Percentiles rank a stretch among this genome's conserved stretches.
These are phyloP conservation scores for Sepioteuthis lessoniana DNA, from an alignment of 2,888 invertebrate genomes.

Conservation along the genomic window DNA sequence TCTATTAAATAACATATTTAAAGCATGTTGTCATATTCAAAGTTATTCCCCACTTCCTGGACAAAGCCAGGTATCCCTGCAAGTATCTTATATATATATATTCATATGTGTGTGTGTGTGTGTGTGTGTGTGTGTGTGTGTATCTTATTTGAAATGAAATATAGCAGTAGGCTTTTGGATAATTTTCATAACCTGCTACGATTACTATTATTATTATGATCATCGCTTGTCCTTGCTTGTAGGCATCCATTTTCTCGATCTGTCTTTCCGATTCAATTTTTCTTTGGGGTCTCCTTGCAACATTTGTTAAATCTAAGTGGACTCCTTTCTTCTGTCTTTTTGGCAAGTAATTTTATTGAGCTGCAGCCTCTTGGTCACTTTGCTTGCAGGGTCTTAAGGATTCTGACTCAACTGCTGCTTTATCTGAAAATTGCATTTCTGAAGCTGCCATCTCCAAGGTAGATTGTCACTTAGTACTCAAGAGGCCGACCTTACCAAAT, in stretches of 20 bases:
- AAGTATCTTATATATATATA: no score
- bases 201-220: neutral
- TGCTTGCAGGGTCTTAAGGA: neutral
- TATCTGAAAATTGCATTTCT: constrained; percentile 1
- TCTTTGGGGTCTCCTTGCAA: neutral
- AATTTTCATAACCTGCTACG: neutral
- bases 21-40: no score
- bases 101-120: no score
- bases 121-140: no score
- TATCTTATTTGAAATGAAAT: neutral
- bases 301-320: constrained; percentile 18
- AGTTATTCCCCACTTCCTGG: no score
- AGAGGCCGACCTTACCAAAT: neutral
- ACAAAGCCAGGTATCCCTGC: no score
- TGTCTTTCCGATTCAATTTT: neutral
- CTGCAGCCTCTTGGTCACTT: neutral
- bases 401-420: constrained; percentile 33
- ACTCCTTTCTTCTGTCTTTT: neutral
- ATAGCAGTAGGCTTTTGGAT: neutral
- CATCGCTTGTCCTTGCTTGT: neutral
- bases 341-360: constrained; percentile 9
- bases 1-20: no score
- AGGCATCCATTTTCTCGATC: neutral
- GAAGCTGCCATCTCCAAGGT: constrained; percentile 9
- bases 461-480: neutral